Conservation (phyloP, 2,113 vertebrate species). For the Protomyctophum bolini region DNA sequence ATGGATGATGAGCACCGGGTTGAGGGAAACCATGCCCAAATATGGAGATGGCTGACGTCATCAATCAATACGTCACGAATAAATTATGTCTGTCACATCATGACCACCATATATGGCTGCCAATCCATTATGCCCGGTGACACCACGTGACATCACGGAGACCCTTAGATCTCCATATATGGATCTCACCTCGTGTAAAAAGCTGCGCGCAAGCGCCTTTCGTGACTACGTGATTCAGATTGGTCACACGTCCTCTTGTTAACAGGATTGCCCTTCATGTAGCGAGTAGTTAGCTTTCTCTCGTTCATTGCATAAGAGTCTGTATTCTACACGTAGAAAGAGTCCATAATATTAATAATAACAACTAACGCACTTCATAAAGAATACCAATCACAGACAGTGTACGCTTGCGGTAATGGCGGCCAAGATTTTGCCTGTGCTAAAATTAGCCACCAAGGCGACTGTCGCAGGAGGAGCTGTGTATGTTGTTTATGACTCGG, state of each 20-base stretch:
- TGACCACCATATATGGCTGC: no score
- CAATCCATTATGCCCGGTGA: no score
- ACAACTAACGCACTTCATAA: background rate
- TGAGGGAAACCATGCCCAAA: no score
- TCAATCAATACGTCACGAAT: no score
- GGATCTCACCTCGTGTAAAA: no score
- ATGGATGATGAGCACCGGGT: no score
- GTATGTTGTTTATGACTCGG: conserved; percentile 86
- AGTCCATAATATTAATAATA: background rate
- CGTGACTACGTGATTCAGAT: conserved; percentile 20
- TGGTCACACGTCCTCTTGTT: conserved; percentile 25
- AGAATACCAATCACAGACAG: background rate
- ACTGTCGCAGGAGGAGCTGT: conserved; percentile 88
- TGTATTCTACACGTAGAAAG: conserved; percentile 70
- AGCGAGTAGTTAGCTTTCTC: background rate
- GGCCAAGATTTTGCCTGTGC: conserved; percentile 70
- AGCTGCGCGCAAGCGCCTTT: no score
- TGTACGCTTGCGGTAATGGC: conserved; percentile 69
- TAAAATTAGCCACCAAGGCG: conserved; percentile 85
- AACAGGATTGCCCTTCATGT: conserved; percentile 65
- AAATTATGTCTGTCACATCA: no score
- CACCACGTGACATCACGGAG: no score
- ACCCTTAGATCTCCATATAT: no score
- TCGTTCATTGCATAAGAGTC: background rate
- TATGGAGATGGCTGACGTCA: no score